Evolutionary conservation across 2,113 vertebrate genomes (phyloP).

Genomic region (Hemiscyllium ocellatum): DNA sequence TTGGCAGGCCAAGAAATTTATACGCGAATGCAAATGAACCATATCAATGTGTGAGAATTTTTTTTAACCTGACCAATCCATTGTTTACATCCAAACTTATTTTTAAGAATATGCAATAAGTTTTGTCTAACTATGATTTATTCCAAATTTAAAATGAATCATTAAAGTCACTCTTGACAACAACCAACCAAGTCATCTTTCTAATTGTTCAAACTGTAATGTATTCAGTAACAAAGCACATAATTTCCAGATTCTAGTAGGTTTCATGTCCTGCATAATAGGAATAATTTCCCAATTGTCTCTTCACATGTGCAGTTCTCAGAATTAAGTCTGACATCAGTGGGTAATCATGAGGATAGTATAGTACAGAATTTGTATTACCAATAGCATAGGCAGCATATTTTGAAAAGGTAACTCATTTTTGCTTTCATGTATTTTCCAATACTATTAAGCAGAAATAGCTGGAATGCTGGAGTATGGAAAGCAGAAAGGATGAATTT

Average conservation of each 20-base stretch:
- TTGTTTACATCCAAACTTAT: neutral
- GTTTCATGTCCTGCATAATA: neutral
- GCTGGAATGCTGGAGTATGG: neutral
- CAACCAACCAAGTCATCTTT: neutral
- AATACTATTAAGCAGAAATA: neutral
- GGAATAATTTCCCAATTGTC: neutral
- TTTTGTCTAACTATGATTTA: neutral
- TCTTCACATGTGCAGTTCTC: neutral
- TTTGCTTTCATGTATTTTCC: neutral
- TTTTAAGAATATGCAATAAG: neutral
- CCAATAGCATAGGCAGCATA: neutral
- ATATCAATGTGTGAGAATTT: neutral
- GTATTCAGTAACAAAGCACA: neutral
- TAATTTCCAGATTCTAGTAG: neutral
- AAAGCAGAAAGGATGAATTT: slow-evolving; percentile 10
- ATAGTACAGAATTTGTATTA: neutral
- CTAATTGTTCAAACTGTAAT: neutral
- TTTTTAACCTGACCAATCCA: neutral
- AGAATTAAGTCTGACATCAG: neutral
- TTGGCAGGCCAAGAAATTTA: neutral
- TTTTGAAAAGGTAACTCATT: neutral
- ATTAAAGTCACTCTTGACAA: neutral
- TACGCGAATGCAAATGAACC: neutral
- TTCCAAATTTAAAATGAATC: neutral
- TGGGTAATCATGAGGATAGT: neutral